Base-by-base conservation (phyloP, 64 coral and sea anemone species). In the Exaiptasia diaphana region DNA sequence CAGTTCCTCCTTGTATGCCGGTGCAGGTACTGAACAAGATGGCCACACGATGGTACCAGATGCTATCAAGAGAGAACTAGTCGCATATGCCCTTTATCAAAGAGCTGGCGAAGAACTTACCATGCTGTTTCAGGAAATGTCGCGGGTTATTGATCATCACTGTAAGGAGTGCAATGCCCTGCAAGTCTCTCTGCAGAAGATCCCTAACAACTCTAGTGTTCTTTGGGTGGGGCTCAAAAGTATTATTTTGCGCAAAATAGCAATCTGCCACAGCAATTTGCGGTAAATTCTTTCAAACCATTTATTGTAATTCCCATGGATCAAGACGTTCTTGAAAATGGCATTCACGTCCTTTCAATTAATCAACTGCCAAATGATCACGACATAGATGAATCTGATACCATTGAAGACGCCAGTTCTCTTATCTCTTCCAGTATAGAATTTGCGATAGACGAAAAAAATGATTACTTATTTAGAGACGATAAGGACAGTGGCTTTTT, bases 381-480 rank as follows among this genome's bases (percentile, higher is more conserved):
- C 17, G 56, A 60, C 3, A 60, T 60, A 29, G 56, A 60, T 60
- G 56, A 60, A 8, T 60, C 23, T 27, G 56, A 25, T 4, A 4
- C 56, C 25, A 27, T 9, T 60, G 56, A 60, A 22, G 56, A 60
- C 31, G 3, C 31, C 31, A n/a, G n/a, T n/a, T 22, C 31, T 1
- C 31, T 12, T 8, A 60, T 10, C 46, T 2, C 46, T 60, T 60
- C n/a, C n/a, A n/a, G n/a, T n/a, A n/a, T 60, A 60, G 3, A 60
- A 29, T 60, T 6, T 27, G 31, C 31, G 25, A 60, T 60, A 28
- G 56, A 60, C 31, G 56, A 60, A 14, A 60, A 60, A 29, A 29
- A 29, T 60, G 56, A 60, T 60, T 60, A 60, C 56, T 60, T 60
- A 29, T 60, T 60, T 29, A 60, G 56, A 60, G 56, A 60, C 31